A percentile compares a stretch with the other conserved stretches of the same genome.
phyloP scores from a whole-genome alignment of 2,113 vertebrate species.

The Barnardius zonarius region DNA sequence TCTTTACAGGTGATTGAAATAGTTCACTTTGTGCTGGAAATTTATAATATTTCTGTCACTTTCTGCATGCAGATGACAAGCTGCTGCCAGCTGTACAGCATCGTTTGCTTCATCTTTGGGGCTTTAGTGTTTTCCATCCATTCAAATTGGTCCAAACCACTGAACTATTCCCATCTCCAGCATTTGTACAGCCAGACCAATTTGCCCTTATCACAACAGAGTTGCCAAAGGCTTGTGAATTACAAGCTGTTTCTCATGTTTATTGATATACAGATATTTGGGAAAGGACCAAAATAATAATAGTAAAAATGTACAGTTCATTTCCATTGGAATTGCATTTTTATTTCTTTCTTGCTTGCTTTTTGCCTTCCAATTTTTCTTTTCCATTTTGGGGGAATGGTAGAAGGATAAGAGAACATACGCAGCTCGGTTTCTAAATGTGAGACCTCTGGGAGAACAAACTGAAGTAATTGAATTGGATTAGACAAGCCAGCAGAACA shows the following conservation, averaged over 20 bases:
- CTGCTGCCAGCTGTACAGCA: slow-evolving; percentile 49
- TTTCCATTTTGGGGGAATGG: neutral
- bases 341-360: neutral
- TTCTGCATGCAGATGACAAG: slow-evolving; percentile 61
- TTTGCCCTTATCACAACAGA: slow-evolving; percentile 67
- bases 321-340: slow-evolving; percentile 50
- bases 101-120: slow-evolving; percentile 51
- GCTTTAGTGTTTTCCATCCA: slow-evolving; percentile 51
- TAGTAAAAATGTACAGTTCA: slow-evolving; percentile 10
- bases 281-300: slow-evolving; percentile 54
- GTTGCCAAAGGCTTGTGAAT: slow-evolving; percentile 57
- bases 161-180: slow-evolving; percentile 60
- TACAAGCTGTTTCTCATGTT: slow-evolving; percentile 74
- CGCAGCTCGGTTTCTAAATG: slow-evolving; percentile 66
- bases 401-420: neutral
- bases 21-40: slow-evolving; percentile 48
- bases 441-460: slow-evolving; percentile 69
- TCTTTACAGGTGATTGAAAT: slow-evolving; percentile 64
- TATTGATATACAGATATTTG: slow-evolving; percentile 74
- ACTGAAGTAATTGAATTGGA: slow-evolving; percentile 77
- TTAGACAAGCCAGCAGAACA: slow-evolving; percentile 76
- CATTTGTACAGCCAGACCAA: slow-evolving; percentile 56
- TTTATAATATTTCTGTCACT: slow-evolving; percentile 14
- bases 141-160: slow-evolving; percentile 65
- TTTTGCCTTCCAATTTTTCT: neutral